Conservation (phyloP, 2,113 vertebrate genomes). For the Myotis yumanensis region DNA sequence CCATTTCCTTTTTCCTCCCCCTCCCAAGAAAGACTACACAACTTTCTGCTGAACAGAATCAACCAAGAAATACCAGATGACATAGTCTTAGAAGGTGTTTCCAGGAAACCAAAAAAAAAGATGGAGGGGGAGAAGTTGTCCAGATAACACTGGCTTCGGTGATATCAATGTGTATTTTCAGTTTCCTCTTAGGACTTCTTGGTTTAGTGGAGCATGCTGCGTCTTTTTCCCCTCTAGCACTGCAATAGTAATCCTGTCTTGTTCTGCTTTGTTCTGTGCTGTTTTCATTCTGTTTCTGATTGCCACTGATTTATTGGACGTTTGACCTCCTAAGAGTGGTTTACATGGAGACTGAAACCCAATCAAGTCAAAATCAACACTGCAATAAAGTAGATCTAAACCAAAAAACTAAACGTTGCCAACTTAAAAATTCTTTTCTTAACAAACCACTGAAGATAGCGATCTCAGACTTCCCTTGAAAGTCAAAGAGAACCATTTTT, state of each 20-base stretch:
- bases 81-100: neutral
- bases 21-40: neutral
- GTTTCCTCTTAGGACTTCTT: neutral
- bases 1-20: neutral
- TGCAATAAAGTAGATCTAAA: neutral
- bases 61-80: neutral
- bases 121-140: neutral
- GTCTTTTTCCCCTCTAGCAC: neutral
- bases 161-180: neutral
- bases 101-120: neutral
- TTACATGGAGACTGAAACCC: neutral
- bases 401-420: neutral
- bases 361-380: conserved; percentile 7
- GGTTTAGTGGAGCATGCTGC: neutral
- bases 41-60: neutral
- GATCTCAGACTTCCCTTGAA: neutral
- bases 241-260: neutral
- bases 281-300: neutral
- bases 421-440: neutral
- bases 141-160: neutral
- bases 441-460: neutral
- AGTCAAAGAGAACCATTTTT: neutral
- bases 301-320: neutral
- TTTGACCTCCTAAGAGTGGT: neutral
- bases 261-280: neutral